A percentile compares a stretch with the other conserved stretches of the same genome.
These are phyloP conservation scores for Aegotheles bennettii DNA, from an alignment of 2,113 vertebrate species.

Conservation along the genomic window DNA sequence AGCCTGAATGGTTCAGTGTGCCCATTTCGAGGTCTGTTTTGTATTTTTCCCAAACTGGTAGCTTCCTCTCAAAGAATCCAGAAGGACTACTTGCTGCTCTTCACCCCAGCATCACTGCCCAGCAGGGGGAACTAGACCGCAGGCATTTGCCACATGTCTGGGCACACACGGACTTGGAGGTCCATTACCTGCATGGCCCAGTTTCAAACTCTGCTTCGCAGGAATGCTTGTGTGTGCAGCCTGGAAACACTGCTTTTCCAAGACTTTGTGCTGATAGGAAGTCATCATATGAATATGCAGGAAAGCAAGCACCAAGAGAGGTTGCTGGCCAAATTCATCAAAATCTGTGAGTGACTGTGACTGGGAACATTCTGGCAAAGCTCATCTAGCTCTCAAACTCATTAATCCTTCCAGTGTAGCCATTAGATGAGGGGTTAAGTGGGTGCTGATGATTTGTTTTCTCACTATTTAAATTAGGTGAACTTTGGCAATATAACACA, in stretches of 20 bases:
- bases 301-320: background rate
- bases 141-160: fast-evolving
- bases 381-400: background rate
- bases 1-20: background rate
- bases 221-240: background rate
- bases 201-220: background rate
- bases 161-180: fast-evolving
- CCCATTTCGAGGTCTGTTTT: background rate
- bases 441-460: background rate
- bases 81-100: background rate
- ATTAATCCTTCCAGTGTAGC: background rate
- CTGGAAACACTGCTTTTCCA: background rate
- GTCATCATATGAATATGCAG: background rate
- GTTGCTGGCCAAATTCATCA: background rate
- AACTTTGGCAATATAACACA: background rate
- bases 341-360: background rate
- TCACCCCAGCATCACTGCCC: background rate
- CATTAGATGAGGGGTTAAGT: background rate
- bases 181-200: background rate
- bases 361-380: background rate
- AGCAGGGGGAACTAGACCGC: fast-evolving
- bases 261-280: background rate
- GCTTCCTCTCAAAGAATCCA: background rate
- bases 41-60: background rate
- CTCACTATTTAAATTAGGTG: background rate